Base-by-base conservation (phyloP, 2,797 vertebrate genomes). In the Acanthopagrus latus region DNA sequence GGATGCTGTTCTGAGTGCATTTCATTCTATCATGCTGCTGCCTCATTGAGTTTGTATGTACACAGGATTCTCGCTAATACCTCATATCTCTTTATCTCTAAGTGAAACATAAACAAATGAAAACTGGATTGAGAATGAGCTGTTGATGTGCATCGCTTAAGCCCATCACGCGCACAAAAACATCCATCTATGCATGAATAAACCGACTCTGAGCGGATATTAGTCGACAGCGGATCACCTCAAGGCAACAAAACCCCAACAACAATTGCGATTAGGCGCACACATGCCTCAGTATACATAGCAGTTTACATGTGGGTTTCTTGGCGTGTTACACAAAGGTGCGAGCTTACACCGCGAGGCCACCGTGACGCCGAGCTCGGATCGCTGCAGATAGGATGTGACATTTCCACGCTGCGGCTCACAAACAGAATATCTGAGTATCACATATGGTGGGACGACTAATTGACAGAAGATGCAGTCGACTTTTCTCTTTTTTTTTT, bases 391-490 rank as follows among this genome's bases (percentile, higher is more conserved):
- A 80, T 72, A 60, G 80, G 75, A 81, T 71, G 9, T 68, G 81
- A 81, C 84, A 83, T 81, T 81, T 86, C 74, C 78, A 60, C 4
- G 67, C 77, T 43, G 82, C 72, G 48, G 3, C 78, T 60, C 76
- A 70, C 87, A 90, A 89, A 90, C 74, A 86, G 78, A 87, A 91
- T 81, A 82, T 70, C 63, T 52, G 63, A 84, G 84, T 13, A 63
- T 71, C 71, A 52, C 83, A 86, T 86, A 84, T 89, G 80, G 84
- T 51, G 59, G 60, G 62, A 64, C 57, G 44, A 33, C 87, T 89
- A 86, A 90, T 81, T 89, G 89, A 91, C 76, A 82, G 76, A 78
- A 62, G 68, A 72, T 43, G 74, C 68, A n/a, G 58, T 46, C 33
- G 20, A 21, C 41, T 77, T 57, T 33, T 51, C 58, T 41, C 41